Base-by-base conservation (phyloP, 2,797 vertebrate species). In the Paratrypauchen microcephalus region DNA sequence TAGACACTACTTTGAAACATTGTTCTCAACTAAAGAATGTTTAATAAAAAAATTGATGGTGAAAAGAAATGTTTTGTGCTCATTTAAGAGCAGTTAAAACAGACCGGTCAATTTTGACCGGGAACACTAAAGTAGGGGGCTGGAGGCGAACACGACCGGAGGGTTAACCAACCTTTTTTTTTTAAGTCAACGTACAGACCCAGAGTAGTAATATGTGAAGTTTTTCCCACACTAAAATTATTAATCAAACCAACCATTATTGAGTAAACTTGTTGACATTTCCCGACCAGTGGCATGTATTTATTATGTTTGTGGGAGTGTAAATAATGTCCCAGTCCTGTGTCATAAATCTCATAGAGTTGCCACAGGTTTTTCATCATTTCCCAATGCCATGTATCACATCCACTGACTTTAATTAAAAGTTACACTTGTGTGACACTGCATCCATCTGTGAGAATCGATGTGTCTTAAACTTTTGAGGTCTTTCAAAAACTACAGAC, bases 341-440 rank as follows among this genome's bases (percentile, higher is more conserved):
- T 64, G 41, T 62, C 60, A 28, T 64, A 47, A 64, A 28, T 64
- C 62, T 47, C 61, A 64, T 28, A 24, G 7, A 32, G 30, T 23
- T 36, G n/a, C 47, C 47, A 65, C 63, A 52, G 47, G 28, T 24
- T 66, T 66, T 54, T 54, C 48, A 54, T 66, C 48, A 66, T 6
- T 12, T 32, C 12, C n/a, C 26, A 66, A 21, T 16, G 24, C 41
- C 24, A 50, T 50, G 45, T 19, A 66, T 54, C 48, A 66, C 48
- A 54, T 66, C 11, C 26, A 11, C 18, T 47, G 62, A 16, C 50
- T 65, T 65, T 65, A 65, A 52, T 65, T 65, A 32, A 32, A 52
- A 50, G 47, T 65, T 65, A 52, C 47, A 52, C 24, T 64, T 48
- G 21, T 65, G 24, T 28, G 5, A 65, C 63, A 65, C 47, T 52